Percentiles rank a stretch among this genome's conserved stretches.
Evolutionary conservation across 1,140 invertebrate genomes (phyloP).

Genomic region (Danaus plexippus): DNA sequence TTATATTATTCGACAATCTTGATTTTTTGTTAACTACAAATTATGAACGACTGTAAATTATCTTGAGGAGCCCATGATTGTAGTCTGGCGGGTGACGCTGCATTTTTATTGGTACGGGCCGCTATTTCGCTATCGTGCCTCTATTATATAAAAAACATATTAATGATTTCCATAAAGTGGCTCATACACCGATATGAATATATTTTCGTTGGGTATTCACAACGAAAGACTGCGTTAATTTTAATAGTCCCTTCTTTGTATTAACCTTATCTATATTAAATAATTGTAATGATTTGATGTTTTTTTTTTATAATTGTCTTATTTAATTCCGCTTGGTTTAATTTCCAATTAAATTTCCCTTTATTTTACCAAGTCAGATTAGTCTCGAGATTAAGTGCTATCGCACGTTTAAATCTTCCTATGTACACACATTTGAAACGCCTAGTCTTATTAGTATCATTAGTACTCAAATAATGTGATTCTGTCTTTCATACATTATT

Average conservation of each 20-base stretch:
- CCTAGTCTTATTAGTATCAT: conserved; percentile 14
- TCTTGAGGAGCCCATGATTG: conserved; percentile 58
- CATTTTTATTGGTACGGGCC: conserved; percentile 24
- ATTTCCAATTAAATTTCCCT: conserved; percentile 10
- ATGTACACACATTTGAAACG: conserved; percentile 16
- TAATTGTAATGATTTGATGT: not conserved
- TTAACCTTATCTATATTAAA: no score
- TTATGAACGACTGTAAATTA: conserved; percentile 56
- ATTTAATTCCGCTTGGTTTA: conserved; percentile 2
- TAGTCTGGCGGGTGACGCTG: conserved; percentile 44
- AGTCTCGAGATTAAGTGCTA: conserved; percentile 12
- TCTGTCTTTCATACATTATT: no score
- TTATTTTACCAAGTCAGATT: conserved; percentile 17
- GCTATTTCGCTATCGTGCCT: conserved; percentile 18
- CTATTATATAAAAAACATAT: not conserved
- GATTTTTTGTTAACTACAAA: conserved; percentile 60
- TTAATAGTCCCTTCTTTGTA: no score
- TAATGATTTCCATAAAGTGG: not conserved
- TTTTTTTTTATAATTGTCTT: conserved; percentile 1
- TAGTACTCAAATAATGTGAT: conserved; percentile 3
- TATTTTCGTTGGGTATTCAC: no score
- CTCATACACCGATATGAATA: no score
- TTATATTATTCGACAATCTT: conserved; percentile 56
- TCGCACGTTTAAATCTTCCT: conserved; percentile 15
- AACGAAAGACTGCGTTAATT: no score